Evolutionary conservation across 2,797 vertebrate species (phyloP).

Genomic region (Etheostoma perlongum): DNA sequence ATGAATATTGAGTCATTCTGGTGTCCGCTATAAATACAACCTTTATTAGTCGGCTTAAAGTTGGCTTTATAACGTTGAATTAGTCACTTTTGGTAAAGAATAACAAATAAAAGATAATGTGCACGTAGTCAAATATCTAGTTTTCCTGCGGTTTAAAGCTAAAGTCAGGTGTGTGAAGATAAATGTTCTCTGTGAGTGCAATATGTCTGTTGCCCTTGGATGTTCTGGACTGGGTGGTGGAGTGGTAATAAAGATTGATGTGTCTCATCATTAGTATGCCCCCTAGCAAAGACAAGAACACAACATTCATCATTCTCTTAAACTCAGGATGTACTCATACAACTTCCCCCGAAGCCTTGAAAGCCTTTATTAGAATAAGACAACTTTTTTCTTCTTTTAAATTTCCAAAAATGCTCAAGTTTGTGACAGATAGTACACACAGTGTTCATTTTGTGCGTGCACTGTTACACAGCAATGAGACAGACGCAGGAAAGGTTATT

Average conservation of each 20-base stretch:
- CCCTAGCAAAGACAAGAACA: slow-evolving; percentile 67
- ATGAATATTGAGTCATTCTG: slow-evolving; percentile 57
- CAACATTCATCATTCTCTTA: slow-evolving; percentile 74
- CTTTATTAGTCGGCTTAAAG: slow-evolving; percentile 19
- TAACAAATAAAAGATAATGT: slow-evolving; percentile 3
- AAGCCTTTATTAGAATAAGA: slow-evolving; percentile 49
- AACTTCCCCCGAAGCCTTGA: slow-evolving; percentile 48
- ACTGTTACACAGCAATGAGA: slow-evolving; percentile 43
- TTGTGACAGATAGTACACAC: slow-evolving; percentile 47
- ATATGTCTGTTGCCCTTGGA: slow-evolving; percentile 78
- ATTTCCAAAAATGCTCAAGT: slow-evolving; percentile 54
- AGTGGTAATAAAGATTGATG: slow-evolving; percentile 79
- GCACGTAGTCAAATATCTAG: background rate
- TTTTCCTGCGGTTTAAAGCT: slow-evolving; percentile 25
- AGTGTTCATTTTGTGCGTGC: slow-evolving; percentile 35
- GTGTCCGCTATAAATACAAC: slow-evolving; percentile 48
- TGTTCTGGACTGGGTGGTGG: slow-evolving; percentile 65
- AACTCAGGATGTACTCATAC: slow-evolving; percentile 63
- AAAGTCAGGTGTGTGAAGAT: slow-evolving; percentile 65
- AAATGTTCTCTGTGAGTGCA: slow-evolving; percentile 62
- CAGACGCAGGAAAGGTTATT: slow-evolving; percentile 37
- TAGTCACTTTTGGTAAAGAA: slow-evolving; percentile 10
- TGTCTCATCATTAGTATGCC: slow-evolving; percentile 76
- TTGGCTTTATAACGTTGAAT: background rate
- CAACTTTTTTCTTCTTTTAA: slow-evolving; percentile 12